A percentile compares a stretch with the other conserved stretches of the same genome.
phyloP scores from a whole-genome alignment of 2,888 invertebrate species.

The Blera fallax region DNA sequence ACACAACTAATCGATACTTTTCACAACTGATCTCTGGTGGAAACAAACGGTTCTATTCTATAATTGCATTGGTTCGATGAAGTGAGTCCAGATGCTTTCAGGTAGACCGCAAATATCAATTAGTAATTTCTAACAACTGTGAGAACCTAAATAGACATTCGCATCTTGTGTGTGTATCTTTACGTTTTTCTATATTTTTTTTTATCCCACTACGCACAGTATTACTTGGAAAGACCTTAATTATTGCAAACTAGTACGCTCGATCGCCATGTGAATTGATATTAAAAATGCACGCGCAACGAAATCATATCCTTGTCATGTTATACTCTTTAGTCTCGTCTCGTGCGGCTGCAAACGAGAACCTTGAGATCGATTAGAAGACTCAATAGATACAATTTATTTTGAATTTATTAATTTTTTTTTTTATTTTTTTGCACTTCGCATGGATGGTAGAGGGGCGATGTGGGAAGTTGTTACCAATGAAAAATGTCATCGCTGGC shows the following conservation, averaged over 20 bases:
- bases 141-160: slow-evolving; percentile 69
- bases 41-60: slow-evolving; percentile 68
- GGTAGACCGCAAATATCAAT: slow-evolving; percentile 73
- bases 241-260: slow-evolving; percentile 56
- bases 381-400: slow-evolving; percentile 70
- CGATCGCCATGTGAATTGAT: slow-evolving; percentile 60
- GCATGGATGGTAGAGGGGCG: slow-evolving; percentile 15
- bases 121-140: slow-evolving; percentile 72
- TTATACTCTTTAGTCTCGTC: slow-evolving; percentile 60
- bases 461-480: slow-evolving; percentile 53
- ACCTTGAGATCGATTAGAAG: slow-evolving; percentile 70
- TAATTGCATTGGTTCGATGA: slow-evolving; percentile 50
- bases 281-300: slow-evolving; percentile 71
- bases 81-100: slow-evolving; percentile 65
- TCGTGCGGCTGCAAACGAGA: slow-evolving; percentile 68
- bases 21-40: slow-evolving; percentile 39
- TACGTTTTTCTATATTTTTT: slow-evolving; percentile 4
- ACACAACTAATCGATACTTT: slow-evolving; percentile 68
- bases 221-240: slow-evolving; percentile 68
- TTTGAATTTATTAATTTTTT: slow-evolving; percentile 68
- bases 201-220: slow-evolving; percentile 40
- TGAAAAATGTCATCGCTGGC: slow-evolving; percentile 57
- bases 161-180: slow-evolving; percentile 37
- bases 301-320: slow-evolving; percentile 73
- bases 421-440: background rate